These are phyloP conservation scores for Cyrtorhinus lividipennis DNA, from an alignment of 1,140 invertebrate genomes.

Conservation along the genomic window DNA sequence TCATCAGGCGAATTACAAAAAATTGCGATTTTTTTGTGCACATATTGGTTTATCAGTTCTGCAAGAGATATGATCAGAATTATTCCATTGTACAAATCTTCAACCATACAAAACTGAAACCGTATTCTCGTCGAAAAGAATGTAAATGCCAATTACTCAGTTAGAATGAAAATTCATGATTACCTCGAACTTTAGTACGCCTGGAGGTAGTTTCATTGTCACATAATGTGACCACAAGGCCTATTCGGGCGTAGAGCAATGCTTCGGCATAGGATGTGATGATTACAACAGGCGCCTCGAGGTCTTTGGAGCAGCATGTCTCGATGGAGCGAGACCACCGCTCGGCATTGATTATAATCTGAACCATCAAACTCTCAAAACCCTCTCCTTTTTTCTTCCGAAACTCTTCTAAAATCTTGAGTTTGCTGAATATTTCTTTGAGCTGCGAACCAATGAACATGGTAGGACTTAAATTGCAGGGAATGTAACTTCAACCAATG, in stretches of 20 bases:
- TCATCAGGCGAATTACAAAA: too few species aligned
- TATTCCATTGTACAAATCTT: too few species aligned
- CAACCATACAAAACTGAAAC: too few species aligned
- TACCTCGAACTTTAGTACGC: too few species aligned
- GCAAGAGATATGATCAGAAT: too few species aligned
- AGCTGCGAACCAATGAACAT: background rate
- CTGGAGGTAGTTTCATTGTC: too few species aligned
- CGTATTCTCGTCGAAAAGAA: too few species aligned
- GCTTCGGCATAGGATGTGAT: background rate
- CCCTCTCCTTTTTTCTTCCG: background rate
- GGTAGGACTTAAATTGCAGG: background rate
- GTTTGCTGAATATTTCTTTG: background rate
- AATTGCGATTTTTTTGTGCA: too few species aligned
- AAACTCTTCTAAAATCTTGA: background rate
- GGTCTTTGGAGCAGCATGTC: background rate
- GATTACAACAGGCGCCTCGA: background rate
- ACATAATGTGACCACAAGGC: background rate
- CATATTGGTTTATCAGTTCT: too few species aligned
- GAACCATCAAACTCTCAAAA: background rate
- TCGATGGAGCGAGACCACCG: background rate
- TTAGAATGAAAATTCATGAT: too few species aligned
- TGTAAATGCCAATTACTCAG: too few species aligned
- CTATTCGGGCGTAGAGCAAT: background rate
- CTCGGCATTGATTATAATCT: background rate
- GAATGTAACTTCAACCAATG: background rate